phyloP scores from a whole-genome alignment of 2,888 invertebrate genomes.

The Phaonia tiefii region DNA sequence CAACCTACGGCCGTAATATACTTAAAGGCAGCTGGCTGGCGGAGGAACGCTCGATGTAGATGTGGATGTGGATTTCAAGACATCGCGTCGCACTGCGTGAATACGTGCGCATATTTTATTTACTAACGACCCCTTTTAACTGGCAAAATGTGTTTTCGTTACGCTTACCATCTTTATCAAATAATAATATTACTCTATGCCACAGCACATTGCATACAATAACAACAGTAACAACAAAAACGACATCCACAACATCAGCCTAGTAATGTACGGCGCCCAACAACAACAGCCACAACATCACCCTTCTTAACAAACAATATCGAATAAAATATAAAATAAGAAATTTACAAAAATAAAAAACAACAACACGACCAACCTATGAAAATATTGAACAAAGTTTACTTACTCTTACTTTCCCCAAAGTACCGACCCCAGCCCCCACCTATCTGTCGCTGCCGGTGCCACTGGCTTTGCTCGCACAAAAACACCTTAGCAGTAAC shows the following conservation, averaged over 20 bases:
- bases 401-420: conserved; percentile 64
- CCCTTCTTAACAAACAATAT: conserved; percentile 54
- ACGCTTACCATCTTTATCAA: conserved; percentile 79
- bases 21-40: neutral
- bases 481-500: too few relatives aligned
- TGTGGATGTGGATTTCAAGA: conserved; percentile 45
- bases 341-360: conserved; percentile 16
- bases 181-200: conserved; percentile 76
- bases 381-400: conserved; percentile 67
- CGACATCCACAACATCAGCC: conserved; percentile 23
- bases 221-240: neutral
- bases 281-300: conserved; percentile 29
- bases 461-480: neutral
- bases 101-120: conserved; percentile 79
- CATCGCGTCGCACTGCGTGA: conserved; percentile 69
- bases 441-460: neutral
- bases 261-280: conserved; percentile 11
- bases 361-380: conserved; percentile 29
- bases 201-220: conserved; percentile 24
- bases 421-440: neutral
- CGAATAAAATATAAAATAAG: conserved; percentile 50
- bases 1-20: neutral
- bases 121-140: conserved; percentile 79
- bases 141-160: conserved; percentile 79
- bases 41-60: conserved; percentile 23